Conservation (phyloP, 2,888 invertebrate genomes). For the Nephrotoma guestfalica region DNA sequence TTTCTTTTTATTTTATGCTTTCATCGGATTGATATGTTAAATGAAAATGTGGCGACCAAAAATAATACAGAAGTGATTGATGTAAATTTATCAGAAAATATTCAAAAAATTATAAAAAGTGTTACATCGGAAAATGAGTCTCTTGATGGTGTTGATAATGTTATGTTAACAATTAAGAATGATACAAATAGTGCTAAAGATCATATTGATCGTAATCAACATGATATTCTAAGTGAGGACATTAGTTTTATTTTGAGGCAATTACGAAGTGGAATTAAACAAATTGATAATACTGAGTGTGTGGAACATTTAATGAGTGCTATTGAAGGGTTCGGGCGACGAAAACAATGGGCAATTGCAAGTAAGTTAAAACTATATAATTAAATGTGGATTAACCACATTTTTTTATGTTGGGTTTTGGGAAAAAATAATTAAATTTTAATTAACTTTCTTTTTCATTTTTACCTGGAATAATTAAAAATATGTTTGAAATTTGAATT, state of each 20-base stretch:
- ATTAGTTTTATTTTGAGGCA: neutral
- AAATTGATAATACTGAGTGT: neutral
- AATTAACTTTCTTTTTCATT: neutral
- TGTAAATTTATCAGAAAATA: neutral
- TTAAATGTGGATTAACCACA: neutral
- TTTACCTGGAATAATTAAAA: neutral
- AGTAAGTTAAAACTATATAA: neutral
- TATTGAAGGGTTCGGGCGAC: neutral
- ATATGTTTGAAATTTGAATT: no score
- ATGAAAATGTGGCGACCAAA: neutral
- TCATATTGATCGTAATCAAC: neutral
- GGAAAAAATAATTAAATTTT: neutral
- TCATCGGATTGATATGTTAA: neutral
- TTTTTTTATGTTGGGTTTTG: neutral
- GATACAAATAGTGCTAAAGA: neutral
- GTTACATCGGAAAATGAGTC: neutral
- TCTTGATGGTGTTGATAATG: neutral
- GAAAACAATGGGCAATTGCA: conserved; percentile 2
- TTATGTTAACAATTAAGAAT: neutral
- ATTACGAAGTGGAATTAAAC: neutral
- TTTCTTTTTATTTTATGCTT: neutral
- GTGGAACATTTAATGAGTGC: neutral
- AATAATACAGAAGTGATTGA: neutral
- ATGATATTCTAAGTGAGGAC: neutral
- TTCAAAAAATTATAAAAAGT: neutral